These are phyloP conservation scores for Drosophila auraria DNA, from an alignment of 1,140 invertebrate genomes.

Conservation along the genomic window DNA sequence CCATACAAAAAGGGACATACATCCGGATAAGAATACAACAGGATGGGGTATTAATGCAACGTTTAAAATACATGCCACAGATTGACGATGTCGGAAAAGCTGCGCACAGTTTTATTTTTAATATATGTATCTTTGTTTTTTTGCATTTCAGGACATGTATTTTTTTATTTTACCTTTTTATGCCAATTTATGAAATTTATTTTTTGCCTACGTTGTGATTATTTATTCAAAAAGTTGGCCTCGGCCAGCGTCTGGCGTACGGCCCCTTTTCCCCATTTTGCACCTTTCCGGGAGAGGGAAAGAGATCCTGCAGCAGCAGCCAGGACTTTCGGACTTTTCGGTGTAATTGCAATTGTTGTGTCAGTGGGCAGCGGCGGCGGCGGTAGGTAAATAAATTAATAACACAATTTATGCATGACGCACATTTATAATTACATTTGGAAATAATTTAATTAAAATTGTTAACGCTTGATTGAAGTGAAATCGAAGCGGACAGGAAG, in stretches of 20 bases:
- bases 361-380: constrained; percentile 12
- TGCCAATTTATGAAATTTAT: constrained; percentile 79
- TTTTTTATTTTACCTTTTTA: constrained; percentile 15
- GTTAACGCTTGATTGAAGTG: constrained; percentile 83
- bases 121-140: neutral
- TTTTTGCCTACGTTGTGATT: constrained; percentile 82
- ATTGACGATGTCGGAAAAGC: constrained; percentile 62
- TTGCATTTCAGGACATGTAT: constrained; percentile 10
- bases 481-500: constrained; percentile 64
- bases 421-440: constrained; percentile 83
- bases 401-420: constrained; percentile 82
- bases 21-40: constrained; percentile 15
- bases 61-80: constrained; percentile 75
- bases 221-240: constrained; percentile 79
- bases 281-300: constrained; percentile 12
- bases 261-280: constrained; percentile 10
- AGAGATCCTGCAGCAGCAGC: constrained; percentile 29
- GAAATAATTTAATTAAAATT: constrained; percentile 84
- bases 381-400: constrained; percentile 73
- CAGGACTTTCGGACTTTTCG: constrained; percentile 23
- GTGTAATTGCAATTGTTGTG: constrained; percentile 60
- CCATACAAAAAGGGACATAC: neutral
- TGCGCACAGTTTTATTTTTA: constrained; percentile 16
- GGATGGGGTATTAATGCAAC: constrained; percentile 67
- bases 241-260: constrained; percentile 35